A percentile compares a stretch with the other conserved stretches of the same genome.
These are phyloP conservation scores for Dolichopus griseipennis DNA, from an alignment of 2,888 invertebrate genomes.

Conservation along the genomic window DNA sequence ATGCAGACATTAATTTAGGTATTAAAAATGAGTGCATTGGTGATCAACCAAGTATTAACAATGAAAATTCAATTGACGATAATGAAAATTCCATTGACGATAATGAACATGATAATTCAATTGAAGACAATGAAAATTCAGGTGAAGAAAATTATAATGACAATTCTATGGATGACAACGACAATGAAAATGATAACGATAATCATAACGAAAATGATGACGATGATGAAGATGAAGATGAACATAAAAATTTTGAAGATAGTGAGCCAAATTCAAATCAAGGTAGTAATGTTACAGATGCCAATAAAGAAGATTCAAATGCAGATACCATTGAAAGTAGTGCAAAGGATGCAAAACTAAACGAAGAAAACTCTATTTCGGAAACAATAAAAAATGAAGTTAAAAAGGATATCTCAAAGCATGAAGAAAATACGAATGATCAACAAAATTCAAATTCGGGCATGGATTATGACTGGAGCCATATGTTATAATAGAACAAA, in stretches of 20 bases:
- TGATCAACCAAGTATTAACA: background rate
- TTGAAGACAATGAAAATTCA: background rate
- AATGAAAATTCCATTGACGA: background rate
- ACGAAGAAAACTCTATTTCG: background rate
- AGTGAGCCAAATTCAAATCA: background rate
- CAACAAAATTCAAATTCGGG: background rate
- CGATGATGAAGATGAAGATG: background rate
- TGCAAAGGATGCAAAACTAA: no score
- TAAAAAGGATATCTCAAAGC: background rate
- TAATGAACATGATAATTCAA: background rate
- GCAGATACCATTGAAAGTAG: background rate
- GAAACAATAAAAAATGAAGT: background rate
- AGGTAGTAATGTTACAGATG: background rate
- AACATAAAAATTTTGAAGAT: background rate
- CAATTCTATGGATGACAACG: background rate
- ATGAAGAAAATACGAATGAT: background rate
- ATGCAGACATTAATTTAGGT: no score
- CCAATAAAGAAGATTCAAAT: background rate
- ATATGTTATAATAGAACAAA: no score
- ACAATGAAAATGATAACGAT: background rate
- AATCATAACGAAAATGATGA: background rate
- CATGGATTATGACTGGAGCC: background rate
- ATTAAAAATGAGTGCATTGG: no score
- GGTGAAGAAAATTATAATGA: background rate
- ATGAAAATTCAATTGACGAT: background rate